Percentiles rank a stretch among this genome's conserved stretches.
Conservation (phyloP, 2,888 invertebrate species). For the Aleiodes leptofemur region DNA sequence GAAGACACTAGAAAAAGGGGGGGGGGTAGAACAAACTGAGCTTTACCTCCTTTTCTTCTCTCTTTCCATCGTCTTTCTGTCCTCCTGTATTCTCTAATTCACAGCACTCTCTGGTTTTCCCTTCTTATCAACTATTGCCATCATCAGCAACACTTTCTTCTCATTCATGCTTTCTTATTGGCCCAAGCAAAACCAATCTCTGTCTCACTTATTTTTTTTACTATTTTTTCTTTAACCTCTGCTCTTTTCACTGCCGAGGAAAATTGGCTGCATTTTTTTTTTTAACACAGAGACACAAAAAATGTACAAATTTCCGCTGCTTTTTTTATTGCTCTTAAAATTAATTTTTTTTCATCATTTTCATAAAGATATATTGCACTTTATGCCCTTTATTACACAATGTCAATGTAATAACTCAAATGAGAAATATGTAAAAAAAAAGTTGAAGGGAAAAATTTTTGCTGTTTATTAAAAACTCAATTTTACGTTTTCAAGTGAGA, state of each 20-base stretch:
- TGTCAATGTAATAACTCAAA: too few relatives aligned
- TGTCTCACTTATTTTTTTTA: conserved; percentile 4
- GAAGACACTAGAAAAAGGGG: conserved; percentile 13
- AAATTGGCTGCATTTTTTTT: neutral
- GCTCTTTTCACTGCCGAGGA: neutral
- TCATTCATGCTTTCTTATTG: neutral
- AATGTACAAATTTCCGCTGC: neutral
- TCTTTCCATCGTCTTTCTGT: conserved; percentile 9
- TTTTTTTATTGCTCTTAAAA: neutral
- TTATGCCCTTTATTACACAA: too few relatives aligned
- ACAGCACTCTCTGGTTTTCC: conserved; percentile 3
- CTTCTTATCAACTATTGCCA: conserved; percentile 26
- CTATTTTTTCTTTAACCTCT: conserved; percentile 6
- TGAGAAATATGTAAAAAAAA: too few relatives aligned
- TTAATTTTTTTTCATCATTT: too few relatives aligned
- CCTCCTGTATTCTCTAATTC: conserved; percentile 16
- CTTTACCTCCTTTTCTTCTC: conserved; percentile 19
- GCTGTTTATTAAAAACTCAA: too few relatives aligned
- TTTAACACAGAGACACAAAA: too few relatives aligned
- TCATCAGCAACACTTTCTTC: conserved; percentile 22
- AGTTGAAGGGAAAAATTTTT: too few relatives aligned
- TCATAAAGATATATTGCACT: too few relatives aligned
- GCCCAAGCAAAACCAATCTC: conserved; percentile 10
- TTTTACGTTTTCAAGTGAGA: too few relatives aligned
- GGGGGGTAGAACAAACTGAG: conserved; percentile 42